Conservation (phyloP, 2,888 invertebrate species). For the Venustoraphidia nigricollis region DNA sequence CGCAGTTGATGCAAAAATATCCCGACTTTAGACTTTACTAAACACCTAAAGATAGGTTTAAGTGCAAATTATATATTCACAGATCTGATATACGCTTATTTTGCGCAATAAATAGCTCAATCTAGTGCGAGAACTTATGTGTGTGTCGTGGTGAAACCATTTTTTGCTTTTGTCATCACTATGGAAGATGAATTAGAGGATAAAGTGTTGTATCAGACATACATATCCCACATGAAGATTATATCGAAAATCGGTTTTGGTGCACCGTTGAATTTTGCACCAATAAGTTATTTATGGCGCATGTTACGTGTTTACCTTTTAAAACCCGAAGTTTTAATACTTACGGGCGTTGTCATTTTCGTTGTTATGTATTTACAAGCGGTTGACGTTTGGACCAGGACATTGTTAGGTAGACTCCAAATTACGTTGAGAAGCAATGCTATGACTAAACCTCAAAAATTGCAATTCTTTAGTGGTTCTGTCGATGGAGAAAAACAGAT, state of each 20-base stretch:
- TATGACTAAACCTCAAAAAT: slow-evolving; percentile 36
- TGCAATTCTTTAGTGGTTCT: slow-evolving; percentile 36
- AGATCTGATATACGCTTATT: neutral
- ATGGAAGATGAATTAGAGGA: slow-evolving; percentile 92
- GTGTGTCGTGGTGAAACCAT: neutral
- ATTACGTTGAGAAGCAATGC: slow-evolving; percentile 43
- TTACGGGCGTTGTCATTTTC: slow-evolving; percentile 52
- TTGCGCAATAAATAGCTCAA: neutral
- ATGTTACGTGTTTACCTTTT: slow-evolving; percentile 62
- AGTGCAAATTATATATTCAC: too few relatives aligned
- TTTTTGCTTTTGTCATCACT: slow-evolving; percentile 11
- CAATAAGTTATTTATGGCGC: slow-evolving; percentile 62
- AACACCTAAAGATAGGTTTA: too few relatives aligned
- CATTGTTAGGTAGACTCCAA: slow-evolving; percentile 52
- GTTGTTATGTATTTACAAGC: slow-evolving; percentile 69
- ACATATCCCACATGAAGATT: slow-evolving; percentile 72
- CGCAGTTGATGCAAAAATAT: too few relatives aligned
- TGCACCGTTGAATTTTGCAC: slow-evolving; percentile 55
- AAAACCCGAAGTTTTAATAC: slow-evolving; percentile 64
- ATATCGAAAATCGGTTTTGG: slow-evolving; percentile 67
- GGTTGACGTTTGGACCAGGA: slow-evolving; percentile 68
- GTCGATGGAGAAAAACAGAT: slow-evolving; percentile 38
- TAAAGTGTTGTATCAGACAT: slow-evolving; percentile 74
- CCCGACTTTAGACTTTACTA: too few relatives aligned
- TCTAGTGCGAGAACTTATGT: neutral